Base-by-base conservation (phyloP, 2,888 invertebrate genomes). In the Sisyra nigra region DNA sequence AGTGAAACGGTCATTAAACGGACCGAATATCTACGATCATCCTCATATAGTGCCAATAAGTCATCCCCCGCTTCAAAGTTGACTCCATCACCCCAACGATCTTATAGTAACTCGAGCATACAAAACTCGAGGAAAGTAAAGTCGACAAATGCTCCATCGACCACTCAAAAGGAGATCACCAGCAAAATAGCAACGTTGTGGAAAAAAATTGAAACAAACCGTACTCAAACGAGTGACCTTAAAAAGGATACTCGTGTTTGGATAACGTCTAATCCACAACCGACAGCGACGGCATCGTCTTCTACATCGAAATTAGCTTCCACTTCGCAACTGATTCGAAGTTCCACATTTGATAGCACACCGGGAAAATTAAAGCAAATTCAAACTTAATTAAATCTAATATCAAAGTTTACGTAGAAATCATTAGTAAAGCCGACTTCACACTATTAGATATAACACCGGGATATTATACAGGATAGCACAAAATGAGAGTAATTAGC, bases 141-240 rank as follows among this genome's bases (percentile, higher is more conserved):
- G 18, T 3, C 35, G 14, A 14, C 10, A 6, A 15, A 15, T 13
- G 14, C 24, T 24, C 7, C 24, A 3, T 3, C 35, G 17, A 6
- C 37, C 15, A 14, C 35, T 9, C 4, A 4, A 13, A 76, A 77
- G 59, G 78, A 80, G 48, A 74, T 79, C 1, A 77, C 80, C 9
- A 85, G 85, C 57, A 83, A 81, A 58, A 83, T 87, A 42, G 81
- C 85, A 1, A 80, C 72, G 53, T 60, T 87, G 11, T 86, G 85
- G 85, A 84, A 80, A 54, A 79, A 73, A 56, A 81, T 81, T 1
- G 81, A 82, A 52, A 76, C 79, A 45, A 72, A 65, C 32, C 79
- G 76, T 49, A 74, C 68, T 45, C 68, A 69, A 48, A 69, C 67
- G 37, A 60, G 66, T 3, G 55, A 56, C 14, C 63, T 64, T 40